Base-by-base conservation (phyloP, 2,113 vertebrate species). In the Emberiza fucata region DNA sequence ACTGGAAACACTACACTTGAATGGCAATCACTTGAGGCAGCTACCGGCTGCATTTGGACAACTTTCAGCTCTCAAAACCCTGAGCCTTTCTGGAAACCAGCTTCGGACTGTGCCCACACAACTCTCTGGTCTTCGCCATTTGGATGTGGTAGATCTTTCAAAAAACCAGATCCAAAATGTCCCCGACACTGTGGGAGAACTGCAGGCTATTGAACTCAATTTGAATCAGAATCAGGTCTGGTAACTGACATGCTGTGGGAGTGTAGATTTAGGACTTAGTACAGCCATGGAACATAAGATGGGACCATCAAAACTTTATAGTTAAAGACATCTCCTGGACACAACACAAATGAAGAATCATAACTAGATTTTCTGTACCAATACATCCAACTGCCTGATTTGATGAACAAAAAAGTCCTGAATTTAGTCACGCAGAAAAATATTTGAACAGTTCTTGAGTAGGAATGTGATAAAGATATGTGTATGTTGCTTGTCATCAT, bases 161-260 rank as follows among this genome's bases (percentile, higher is more conserved):
- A 98, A 98, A 73, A 99, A 99, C 97, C 98, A 98, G 96, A 99
- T 99, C 96, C 98, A 98, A 66, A 98, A 94, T 1, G 97, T 99
- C 47, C 99, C 99, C 0, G 96, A 98, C 25, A 98, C 95, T 24
- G 98, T 99, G 73, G 98, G 97, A 8, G 98, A 99, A 71, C 94
- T 99, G 91, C 99, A 99, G 95, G 98, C 98, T 95, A 99, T 99
- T 1, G 99, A 99, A 97, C 98, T 99, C 96, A 99, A 99, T 96
- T 97, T 99, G 83, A 99, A 99, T 97, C 99, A 99, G 97, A 99
- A 99, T 96, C 99, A 99, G 99, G 99, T 99, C 83, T 89, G 97
- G 70, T 93, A 91, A 90, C 57, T 44, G 33, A 75, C 28, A 60
- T 87, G 29, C 39, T 91, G 45, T 25, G 35, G 14, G 22, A 66